phyloP scores from a whole-genome alignment of 1,140 invertebrate genomes.

The Lordiphosa clarofinis region DNA sequence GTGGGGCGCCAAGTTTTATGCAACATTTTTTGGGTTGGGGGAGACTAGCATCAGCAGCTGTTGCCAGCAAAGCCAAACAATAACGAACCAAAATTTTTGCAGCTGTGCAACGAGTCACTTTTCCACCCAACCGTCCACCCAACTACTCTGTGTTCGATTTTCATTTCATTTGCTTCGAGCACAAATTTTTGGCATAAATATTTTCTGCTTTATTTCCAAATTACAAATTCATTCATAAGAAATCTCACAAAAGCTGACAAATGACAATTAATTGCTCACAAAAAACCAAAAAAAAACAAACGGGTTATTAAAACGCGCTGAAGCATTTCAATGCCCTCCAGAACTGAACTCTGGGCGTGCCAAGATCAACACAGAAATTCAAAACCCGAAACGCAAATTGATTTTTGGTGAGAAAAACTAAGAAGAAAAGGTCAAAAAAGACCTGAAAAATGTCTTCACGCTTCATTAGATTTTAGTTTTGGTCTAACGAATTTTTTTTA shows the following conservation, averaged over 20 bases:
- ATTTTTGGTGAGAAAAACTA: constrained; percentile 65
- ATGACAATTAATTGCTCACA: constrained; percentile 68
- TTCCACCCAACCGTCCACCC: background rate
- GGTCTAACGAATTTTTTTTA: constrained; percentile 7
- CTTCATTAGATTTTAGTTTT: constrained; percentile 58
- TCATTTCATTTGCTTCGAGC: constrained; percentile 65
- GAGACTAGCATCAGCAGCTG: constrained; percentile 38
- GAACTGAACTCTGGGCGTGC: constrained; percentile 41
- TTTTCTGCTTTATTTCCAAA: constrained; percentile 28
- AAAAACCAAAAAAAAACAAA: constrained; percentile 8
- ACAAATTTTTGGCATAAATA: constrained; percentile 48
- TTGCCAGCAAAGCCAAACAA: constrained; percentile 50
- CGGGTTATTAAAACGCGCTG: constrained; percentile 10
- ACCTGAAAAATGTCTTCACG: constrained; percentile 41
- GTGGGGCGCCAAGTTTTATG: constrained; percentile 56
- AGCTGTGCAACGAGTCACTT: constrained; percentile 40
- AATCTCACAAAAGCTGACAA: constrained; percentile 54
- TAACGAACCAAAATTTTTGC: constrained; percentile 53
- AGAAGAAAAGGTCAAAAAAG: constrained; percentile 29
- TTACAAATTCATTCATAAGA: constrained; percentile 46
- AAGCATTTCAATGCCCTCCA: constrained; percentile 12
- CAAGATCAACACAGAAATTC: constrained; percentile 34
- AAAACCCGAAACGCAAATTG: constrained; percentile 60
- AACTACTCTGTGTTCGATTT: constrained; percentile 50
- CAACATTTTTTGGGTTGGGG: constrained; percentile 44